Evolutionary conservation across 37 sponge, comb jelly and placozoan species (phyloP), one percentile per base, ranked within the genome.

Genomic region (Eunapius fragilis): DNA sequence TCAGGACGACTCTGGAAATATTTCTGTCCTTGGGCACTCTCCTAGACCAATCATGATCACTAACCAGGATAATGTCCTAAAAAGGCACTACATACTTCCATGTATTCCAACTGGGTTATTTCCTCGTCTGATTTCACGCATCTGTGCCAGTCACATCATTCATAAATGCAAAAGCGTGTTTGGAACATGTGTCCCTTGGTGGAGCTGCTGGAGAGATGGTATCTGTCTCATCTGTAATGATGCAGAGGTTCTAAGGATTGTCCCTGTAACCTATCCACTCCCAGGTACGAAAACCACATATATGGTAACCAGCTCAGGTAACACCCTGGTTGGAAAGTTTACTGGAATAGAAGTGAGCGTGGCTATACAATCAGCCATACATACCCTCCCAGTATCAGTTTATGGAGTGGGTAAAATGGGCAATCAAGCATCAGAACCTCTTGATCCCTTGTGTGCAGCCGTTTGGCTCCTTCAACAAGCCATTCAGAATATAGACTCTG

Each of bases 61-160:
- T 2, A 68, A 79, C 69, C 80, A 87, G n/a, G 70, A 71, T 0
- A 25, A 67, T 32, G 49, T 84, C 47, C 33, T 87, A 27, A 74
- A 35, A 2, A 83, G 94, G 1, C 80, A 76, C 79, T 90, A 84
- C 74, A 41, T 90, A 24, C 88, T 94, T 3, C 90, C 95, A 0
- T 91, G 83, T 72, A 71, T 89, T 3, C 95, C 95, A 31, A 91
- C 86, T 45, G 96, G 96, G 37, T 91, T 93, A 67, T 94, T 92
- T 49, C 80, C 92, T 23, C 89, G 95, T 6, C 75, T 96, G 47
- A 82, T 88, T 30, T 89, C 96, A 58, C 82, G 92, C 0, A 71
- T 96, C 49, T 83, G 94, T 72, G 85, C 89, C 38, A 86, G 80
- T 77, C 83, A 84, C 2, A 82, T 89, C 11, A 79, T 82, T 14